Conservation (phyloP, 2,888 invertebrate species). For the Oxycera nigricornis region DNA sequence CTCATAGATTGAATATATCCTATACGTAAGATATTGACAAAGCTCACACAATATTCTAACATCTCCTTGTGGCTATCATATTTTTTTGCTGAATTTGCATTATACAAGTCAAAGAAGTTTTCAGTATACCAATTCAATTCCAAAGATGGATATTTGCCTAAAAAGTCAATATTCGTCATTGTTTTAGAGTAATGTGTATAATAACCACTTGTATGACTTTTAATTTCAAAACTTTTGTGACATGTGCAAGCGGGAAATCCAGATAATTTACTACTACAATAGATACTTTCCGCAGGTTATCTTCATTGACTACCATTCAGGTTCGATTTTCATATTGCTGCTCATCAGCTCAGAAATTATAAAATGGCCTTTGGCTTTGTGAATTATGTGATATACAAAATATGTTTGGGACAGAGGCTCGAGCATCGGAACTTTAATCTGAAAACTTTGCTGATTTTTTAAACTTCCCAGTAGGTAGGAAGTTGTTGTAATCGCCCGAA, state of each 20-base stretch:
- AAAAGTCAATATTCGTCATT: neutral
- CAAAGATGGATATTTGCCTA: neutral
- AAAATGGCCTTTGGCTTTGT: neutral
- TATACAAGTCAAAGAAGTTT: slow-evolving; percentile 20
- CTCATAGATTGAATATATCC: slow-evolving; percentile 31
- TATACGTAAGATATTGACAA: slow-evolving; percentile 36
- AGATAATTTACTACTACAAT: neutral
- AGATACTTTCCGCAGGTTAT: neutral
- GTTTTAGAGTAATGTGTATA: neutral
- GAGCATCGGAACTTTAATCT: too few relatives aligned
- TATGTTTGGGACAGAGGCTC: too few relatives aligned
- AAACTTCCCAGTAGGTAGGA: too few relatives aligned
- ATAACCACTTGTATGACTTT: neutral
- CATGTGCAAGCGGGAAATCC: neutral
- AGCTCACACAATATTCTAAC: slow-evolving; percentile 31
- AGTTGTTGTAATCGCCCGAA: too few relatives aligned
- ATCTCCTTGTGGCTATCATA: slow-evolving; percentile 16
- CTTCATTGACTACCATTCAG: neutral
- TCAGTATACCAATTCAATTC: neutral
- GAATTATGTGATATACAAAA: neutral
- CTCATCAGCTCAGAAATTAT: neutral
- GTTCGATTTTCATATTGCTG: neutral
- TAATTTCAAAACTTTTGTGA: neutral
- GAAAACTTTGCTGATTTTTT: too few relatives aligned
- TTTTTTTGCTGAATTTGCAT: slow-evolving; percentile 22